Base-by-base conservation (phyloP, 2,888 invertebrate genomes). In the Octonoba sinensis region DNA sequence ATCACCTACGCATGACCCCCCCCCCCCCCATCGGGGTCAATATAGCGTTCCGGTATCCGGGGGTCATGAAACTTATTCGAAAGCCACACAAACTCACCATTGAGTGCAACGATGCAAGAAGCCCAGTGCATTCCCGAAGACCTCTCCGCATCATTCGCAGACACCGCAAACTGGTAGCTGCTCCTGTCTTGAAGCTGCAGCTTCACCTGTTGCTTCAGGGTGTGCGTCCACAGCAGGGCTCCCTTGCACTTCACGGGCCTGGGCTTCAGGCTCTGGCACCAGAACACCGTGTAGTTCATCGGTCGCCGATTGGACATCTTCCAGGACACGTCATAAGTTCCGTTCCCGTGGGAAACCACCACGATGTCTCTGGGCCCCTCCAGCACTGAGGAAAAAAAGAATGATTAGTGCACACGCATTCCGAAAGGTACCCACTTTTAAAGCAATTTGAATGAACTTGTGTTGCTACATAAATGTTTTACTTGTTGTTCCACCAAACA, bases 111-210 rank as follows among this genome's bases (percentile, higher is more conserved):
- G 62, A 81, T 77, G 36, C 84, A 84, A 47, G 77, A 60, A 18
- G 84, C 83, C 84, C 84, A 84, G 18, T 59, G 44, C 71, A 84
- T 71, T 18, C 84, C 84, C 0, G 84, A 84, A 18, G 83, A 74
- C 4, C 66, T 36, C 0, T 16, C 13, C 15, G 56, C 46, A 22
- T 65, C 27, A 51, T 74, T 75, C 1, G 83, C 70, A 13, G 81
- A 69, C 11, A 84, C 82, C 1, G 83, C 83, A 73, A 84, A 84
- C 66, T 82, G 83, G 65, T 84, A 84, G 36, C 70, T 83, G 12
- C 73, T 72, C 27, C 56, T 49, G 16, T 74, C 36, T 8, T 71
- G 64, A 6, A 82, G 51, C 6, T 36, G 47, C 1, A 81, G 57
- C 1, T 56, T 27, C 3, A 47, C 16, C 1, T 65, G 79, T 22